phyloP scores from a whole-genome alignment of 2,888 invertebrate species.

The Cryptosula pallasiana region DNA sequence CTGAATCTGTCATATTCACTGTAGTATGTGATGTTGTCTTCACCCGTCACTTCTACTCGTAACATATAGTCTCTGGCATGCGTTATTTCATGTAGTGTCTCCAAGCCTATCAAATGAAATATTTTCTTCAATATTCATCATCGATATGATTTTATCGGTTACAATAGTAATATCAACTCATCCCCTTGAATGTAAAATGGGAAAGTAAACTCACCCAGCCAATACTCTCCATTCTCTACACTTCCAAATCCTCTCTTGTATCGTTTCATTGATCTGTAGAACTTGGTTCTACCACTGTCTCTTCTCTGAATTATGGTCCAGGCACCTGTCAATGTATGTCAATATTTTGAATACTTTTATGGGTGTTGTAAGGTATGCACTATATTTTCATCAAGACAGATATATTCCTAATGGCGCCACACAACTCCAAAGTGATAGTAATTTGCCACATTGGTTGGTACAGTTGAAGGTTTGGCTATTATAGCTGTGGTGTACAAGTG shows the following conservation, averaged over 20 bases:
- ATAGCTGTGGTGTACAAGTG: too few species aligned
- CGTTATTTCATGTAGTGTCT: background rate
- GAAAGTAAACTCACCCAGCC: background rate
- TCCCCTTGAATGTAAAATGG: background rate
- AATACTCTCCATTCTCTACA: constrained; percentile 14
- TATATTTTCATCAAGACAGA: too few species aligned
- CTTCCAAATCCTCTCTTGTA: constrained; percentile 22
- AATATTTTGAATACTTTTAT: too few species aligned
- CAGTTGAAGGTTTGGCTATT: too few species aligned
- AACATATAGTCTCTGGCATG: constrained; percentile 19
- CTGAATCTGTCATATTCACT: background rate
- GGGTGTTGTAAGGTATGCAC: too few species aligned
- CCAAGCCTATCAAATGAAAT: constrained; percentile 18
- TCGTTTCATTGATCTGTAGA: constrained; percentile 15
- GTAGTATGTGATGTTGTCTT: constrained; percentile 7
- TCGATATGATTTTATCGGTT: too few species aligned
- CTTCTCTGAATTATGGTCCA: constrained; percentile 11
- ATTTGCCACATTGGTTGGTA: too few species aligned
- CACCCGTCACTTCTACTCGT: background rate
- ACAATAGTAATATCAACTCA: too few species aligned
- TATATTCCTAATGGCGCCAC: too few species aligned
- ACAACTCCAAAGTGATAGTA: too few species aligned
- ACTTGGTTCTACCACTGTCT: background rate
- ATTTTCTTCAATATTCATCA: too few species aligned
- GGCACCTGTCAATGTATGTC: background rate